phyloP scores from a whole-genome alignment of 2,113 vertebrate genomes.

The Grantiella picta region DNA sequence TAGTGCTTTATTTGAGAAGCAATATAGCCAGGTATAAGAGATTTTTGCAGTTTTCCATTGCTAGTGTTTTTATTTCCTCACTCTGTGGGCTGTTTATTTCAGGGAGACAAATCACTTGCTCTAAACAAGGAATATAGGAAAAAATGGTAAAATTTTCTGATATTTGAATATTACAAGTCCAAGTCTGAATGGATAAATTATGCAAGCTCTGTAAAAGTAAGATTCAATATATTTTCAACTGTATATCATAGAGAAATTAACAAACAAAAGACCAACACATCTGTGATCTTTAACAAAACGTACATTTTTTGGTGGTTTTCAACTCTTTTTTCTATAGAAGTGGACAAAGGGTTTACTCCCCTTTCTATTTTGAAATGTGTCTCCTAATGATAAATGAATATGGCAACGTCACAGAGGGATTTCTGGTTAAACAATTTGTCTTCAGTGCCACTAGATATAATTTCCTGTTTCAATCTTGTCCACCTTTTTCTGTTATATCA shows the following conservation, averaged over 20 bases:
- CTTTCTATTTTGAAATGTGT: not conserved
- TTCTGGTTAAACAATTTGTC: conserved; percentile 21
- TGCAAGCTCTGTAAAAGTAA: not conserved
- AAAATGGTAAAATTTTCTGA: not conserved
- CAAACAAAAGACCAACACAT: not conserved
- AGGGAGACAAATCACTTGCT: not conserved
- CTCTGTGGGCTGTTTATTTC: not conserved
- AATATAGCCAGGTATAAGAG: not conserved
- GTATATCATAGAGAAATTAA: not conserved
- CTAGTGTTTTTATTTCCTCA: conserved; percentile 13
- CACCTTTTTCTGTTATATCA: not conserved
- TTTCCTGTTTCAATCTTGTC: not conserved
- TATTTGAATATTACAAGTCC: not conserved
- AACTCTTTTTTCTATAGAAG: not conserved
- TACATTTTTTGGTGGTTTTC: not conserved
- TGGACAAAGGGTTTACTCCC: not conserved
- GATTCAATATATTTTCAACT: not conserved
- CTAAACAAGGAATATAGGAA: not conserved
- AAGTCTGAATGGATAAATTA: not conserved
- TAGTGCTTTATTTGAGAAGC: not conserved
- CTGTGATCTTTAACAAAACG: not conserved
- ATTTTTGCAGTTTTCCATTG: conserved; percentile 1
- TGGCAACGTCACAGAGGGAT: not conserved
- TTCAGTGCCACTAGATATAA: not conserved
- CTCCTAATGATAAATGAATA: conserved; percentile 25